Evolutionary conservation across 2,888 invertebrate genomes (phyloP), one percentile per base, ranked within the genome.

Genomic region (Lasioglossum oenotherae): DNA sequence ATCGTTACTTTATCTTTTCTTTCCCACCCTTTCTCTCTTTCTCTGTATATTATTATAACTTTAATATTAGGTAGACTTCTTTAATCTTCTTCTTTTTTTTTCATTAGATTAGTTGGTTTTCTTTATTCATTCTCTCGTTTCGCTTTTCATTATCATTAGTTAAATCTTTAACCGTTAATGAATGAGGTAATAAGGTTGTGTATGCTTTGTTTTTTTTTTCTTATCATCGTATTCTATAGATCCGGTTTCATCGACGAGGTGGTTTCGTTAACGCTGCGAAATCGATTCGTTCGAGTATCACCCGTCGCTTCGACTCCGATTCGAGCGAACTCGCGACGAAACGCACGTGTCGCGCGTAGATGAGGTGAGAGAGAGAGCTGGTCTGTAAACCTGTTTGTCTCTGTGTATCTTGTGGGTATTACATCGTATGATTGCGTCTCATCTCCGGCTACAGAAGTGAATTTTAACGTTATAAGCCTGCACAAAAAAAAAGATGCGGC

Each of bases 141-240:
- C 91, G 89, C 90, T 91, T 91, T 91, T 90, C 89, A 92, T 92
- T 92, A 93, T 93, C 92, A 93, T 91, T 71, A 57, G 91, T 93
- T 93, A 92, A 93, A 94, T 94, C 93, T 94, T 94, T 94, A 94
- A 94, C 94, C 92, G 92, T 94, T 93, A 78, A 94, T 94, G 93
- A 94, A 94, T 94, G 95, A 95, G 95, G 95, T 95, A 95, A 95
- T 94, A 94, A 94, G 95, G 95, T 95, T 95, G 94, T 94, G 93
- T 94, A 92, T 93, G 88, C 91, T 92, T 82, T 82, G 91, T 92
- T 90, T 89, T 92, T 88, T 88, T 89, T 81, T 78, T 87, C 87
- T 87, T 82, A 79, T 89, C 92, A 81, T 90, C 88, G 79, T 71
- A 78, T 69, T 76, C 57, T 69, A 69, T 83, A 60, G 86, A 85